Base-by-base conservation (phyloP, 1,140 invertebrate species). In the Zaprionus taronus region DNA sequence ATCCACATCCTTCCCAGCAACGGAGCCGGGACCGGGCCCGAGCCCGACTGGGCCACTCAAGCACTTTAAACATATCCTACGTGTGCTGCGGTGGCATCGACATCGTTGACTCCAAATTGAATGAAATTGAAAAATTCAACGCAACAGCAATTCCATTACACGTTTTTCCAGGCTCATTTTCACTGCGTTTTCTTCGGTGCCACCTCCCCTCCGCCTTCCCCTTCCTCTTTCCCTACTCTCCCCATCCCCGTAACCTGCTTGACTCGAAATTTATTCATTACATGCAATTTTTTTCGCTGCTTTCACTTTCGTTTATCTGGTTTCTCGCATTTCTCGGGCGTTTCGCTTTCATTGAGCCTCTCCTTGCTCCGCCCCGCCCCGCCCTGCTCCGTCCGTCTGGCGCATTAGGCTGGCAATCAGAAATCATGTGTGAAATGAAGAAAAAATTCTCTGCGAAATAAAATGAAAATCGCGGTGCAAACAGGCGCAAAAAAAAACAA, bases 41-140 rank as follows among this genome's bases (percentile, higher is more conserved):
- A 1, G 20, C 20, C 24, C n/a, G 26, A 55, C 36, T 58, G n/a
- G 38, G 31, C 22, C 44, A 69, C 56, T 57, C 66, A 70, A 73
- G 53, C 68, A 89, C 76, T 84, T 89, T 79, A 67, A 74, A 89
- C 79, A 84, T 85, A 70, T 90, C 63, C 79, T 79, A 76, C 75
- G 81, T 84, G 80, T 69, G 84, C 73, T 83, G 73, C 77, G 77
- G 80, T 80, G 77, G 78, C 63, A 57, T 73, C 75, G 44, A 49
- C 84, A 63, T 81, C 80, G 84, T 71, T 76, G 73, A 57, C 55
- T 84, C 70, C 80, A 90, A 90, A 90, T 90, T 90, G 85, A 90
- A 90, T 90, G 86, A 90, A 90, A 90, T 90, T 90, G 85, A 90
- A 90, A 90, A 90, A 90, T 90, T 90, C 84, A 90, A 90, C 85